Evolutionary conservation across 1,140 invertebrate genomes (phyloP), one percentile per base, ranked within the genome.

Genomic region (Drosophila obscura): DNA sequence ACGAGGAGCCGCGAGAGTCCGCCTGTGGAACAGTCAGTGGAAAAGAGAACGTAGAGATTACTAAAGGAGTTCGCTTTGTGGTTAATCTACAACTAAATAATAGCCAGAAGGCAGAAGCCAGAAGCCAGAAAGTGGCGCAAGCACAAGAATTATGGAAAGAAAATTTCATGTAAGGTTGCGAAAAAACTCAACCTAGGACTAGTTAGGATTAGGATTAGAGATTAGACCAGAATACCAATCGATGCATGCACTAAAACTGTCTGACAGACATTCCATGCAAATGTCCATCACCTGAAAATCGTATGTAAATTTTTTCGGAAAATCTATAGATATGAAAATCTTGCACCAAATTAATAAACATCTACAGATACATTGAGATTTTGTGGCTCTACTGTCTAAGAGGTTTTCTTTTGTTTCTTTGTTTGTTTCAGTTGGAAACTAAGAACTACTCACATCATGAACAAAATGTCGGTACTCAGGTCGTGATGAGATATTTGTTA

Each of bases 381-480:
- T 49, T 73, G 51, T 80, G 62, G 56, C 28, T 46, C 80, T 87
- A 85, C 78, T 51, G 16, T 66, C 44, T 71, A 59, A 77, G 22
- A 68, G 58, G 56, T 16, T 52, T 57, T 45, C 11, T 28, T 57
- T 64, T 61, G 58, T 19, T 49, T 55, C 24, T 63, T 64, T 52
- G 53, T 61, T 57, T 50, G 77, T 77, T 73, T 24, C 15, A 56
- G 72, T 74, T 82, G 63, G 64, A 66, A 39, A 68, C 75, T 85
- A 91, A 85, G 69, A 81, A 82, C 90, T 92, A 92, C 91, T 92
- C 91, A 92, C 91, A 85, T 92, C 91, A 82, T 91, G 88, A 84
- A 92, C 73, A 91, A 91, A 92, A 87, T 92, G 91, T 88, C 91
- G 91, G 74, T 91, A 91, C 89, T 92, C 91, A 73, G 91, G 91